These are phyloP conservation scores for Strigamia maritima DNA, from an alignment of 2,888 invertebrate species.

Conservation along the genomic window DNA sequence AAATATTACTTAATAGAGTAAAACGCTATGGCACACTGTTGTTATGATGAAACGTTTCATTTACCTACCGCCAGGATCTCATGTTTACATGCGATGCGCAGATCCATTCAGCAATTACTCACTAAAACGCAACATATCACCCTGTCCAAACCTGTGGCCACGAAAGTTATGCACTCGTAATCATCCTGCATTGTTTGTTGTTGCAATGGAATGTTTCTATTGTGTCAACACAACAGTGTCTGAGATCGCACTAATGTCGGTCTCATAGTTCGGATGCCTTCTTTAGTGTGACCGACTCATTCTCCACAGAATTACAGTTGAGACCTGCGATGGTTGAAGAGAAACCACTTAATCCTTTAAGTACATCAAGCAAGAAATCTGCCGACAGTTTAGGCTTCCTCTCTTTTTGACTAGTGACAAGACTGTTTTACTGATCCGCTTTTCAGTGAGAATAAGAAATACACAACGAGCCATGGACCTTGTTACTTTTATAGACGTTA, in stretches of 20 bases:
- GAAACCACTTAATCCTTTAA: slow-evolving; percentile 21
- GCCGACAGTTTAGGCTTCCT: neutral
- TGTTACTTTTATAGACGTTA: neutral
- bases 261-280: neutral
- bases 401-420: neutral
- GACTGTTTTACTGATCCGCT: neutral
- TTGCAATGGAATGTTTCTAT: neutral
- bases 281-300: neutral
- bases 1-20: neutral
- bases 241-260: neutral
- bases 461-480: neutral
- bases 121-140: too few species aligned
- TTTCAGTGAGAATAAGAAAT: neutral
- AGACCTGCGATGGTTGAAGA: neutral
- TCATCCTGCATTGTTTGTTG: neutral
- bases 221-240: neutral
- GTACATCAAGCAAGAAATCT: slow-evolving; percentile 6
- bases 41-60: too few species aligned
- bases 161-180: neutral
- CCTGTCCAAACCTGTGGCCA: too few species aligned
- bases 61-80: too few species aligned
- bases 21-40: too few species aligned
- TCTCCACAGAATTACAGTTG: neutral
- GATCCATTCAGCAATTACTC: too few species aligned
- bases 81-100: too few species aligned